Conservation (phyloP, 2,888 invertebrate genomes). For the Spodoptera littoralis region DNA sequence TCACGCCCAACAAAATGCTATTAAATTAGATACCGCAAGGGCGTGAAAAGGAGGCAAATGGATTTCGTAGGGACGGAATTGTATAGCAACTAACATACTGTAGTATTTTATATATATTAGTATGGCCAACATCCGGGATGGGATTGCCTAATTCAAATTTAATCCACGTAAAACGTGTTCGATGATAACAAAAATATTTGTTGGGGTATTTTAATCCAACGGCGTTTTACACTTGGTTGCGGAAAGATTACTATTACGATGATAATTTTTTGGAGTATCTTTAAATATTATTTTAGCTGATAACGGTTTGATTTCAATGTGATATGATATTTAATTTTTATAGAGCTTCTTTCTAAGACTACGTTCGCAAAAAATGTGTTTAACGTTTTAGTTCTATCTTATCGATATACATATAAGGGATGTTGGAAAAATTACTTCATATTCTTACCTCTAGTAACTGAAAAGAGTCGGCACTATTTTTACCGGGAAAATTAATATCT, state of each 20-base stretch:
- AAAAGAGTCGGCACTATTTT: too few species aligned
- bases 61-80: conserved; percentile 15
- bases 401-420: too few species aligned
- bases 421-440: too few species aligned
- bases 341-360: too few species aligned
- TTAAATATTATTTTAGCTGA: too few species aligned
- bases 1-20: conserved; percentile 1
- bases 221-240: conserved; percentile 13
- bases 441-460: too few species aligned
- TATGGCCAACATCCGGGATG: conserved; percentile 3
- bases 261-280: conserved; percentile 8
- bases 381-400: too few species aligned
- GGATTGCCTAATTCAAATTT: conserved; percentile 32
- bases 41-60: conserved; percentile 13
- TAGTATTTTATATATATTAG: neutral
- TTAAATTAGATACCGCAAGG: conserved; percentile 6
- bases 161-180: conserved; percentile 28
- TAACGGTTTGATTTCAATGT: too few species aligned
- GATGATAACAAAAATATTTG: conserved; percentile 4
- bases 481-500: too few species aligned
- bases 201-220: conserved; percentile 12
- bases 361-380: too few species aligned
- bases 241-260: neutral
- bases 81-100: conserved; percentile 1
- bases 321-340: too few species aligned